A percentile compares a stretch with the other conserved stretches of the same genome.
Conservation (phyloP, 2,113 vertebrate genomes). For the Nestor notabilis region DNA sequence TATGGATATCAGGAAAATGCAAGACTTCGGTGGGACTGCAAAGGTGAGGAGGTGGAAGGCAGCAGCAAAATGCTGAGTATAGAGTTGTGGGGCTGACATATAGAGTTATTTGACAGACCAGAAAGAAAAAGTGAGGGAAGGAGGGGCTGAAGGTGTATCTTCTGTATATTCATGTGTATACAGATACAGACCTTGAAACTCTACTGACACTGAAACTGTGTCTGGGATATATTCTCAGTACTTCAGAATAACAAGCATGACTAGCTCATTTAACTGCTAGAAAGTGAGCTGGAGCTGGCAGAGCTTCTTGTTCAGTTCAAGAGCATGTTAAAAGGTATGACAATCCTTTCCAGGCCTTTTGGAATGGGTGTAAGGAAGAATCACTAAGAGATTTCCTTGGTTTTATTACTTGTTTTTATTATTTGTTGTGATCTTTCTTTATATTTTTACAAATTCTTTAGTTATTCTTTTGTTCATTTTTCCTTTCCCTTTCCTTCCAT, state of each 20-base stretch:
- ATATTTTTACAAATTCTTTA: not conserved
- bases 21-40: not conserved
- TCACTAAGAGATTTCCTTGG: not conserved
- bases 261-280: not conserved
- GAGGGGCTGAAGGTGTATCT: not conserved
- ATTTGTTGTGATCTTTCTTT: not conserved
- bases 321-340: not conserved
- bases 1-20: not conserved
- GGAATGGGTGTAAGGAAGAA: not conserved
- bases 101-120: not conserved
- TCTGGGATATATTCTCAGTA: not conserved
- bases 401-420: not conserved
- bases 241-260: not conserved
- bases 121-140: not conserved
- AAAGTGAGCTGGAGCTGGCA: not conserved
- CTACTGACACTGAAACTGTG: not conserved
- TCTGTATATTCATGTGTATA: not conserved
- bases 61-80: not conserved
- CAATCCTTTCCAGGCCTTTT: not conserved
- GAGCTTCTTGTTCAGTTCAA: not conserved
- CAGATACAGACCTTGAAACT: not conserved
- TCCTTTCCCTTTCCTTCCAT: not conserved
- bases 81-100: not conserved
- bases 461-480: not conserved
- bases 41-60: not conserved